Percentiles rank a stretch among this genome's conserved stretches.
Conservation (phyloP, 2,888 invertebrate species). For the Dasypolia templi region DNA sequence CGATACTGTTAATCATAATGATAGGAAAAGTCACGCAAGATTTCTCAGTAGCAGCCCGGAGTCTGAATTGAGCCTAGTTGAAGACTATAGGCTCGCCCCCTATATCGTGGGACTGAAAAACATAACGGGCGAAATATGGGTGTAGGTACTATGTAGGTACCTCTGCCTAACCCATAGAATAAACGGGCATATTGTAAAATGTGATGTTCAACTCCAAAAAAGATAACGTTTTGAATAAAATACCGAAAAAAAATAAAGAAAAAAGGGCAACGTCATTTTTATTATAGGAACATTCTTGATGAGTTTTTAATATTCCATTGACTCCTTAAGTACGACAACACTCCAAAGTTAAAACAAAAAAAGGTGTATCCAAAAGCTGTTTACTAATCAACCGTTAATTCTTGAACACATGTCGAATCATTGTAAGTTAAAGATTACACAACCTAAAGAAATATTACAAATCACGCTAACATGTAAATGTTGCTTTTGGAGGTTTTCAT, state of each 20-base stretch:
- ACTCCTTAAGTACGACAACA: conserved; percentile 37
- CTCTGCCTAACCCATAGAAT: too few species aligned
- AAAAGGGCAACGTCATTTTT: conserved; percentile 28
- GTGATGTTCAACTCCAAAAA: not conserved
- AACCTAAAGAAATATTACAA: conserved; percentile 45
- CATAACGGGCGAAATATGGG: not conserved
- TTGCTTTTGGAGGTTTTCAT: conserved; percentile 36
- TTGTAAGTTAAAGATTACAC: conserved; percentile 45
- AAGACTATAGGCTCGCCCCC: not conserved
- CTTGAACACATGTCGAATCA: conserved; percentile 27
- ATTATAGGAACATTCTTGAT: conserved; percentile 14
- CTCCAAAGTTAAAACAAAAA: conserved; percentile 21
- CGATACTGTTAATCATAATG: too few species aligned
- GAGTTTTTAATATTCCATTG: conserved; percentile 18
- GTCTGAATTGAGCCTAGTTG: not conserved
- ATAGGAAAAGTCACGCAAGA: too few species aligned
- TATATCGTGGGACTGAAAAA: not conserved
- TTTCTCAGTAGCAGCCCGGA: not conserved
- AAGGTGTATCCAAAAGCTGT: conserved; percentile 19
- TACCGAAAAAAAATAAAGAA: conserved; percentile 25
- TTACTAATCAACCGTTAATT: conserved; percentile 41
- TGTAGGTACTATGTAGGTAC: not conserved
- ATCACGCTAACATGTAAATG: conserved; percentile 43
- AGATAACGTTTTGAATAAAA: conserved; percentile 28
- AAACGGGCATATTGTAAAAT: too few species aligned